Percentiles rank a stretch among this genome's conserved stretches.
phyloP scores from a whole-genome alignment of 2,797 vertebrate species.

The Gallirallus australis region DNA sequence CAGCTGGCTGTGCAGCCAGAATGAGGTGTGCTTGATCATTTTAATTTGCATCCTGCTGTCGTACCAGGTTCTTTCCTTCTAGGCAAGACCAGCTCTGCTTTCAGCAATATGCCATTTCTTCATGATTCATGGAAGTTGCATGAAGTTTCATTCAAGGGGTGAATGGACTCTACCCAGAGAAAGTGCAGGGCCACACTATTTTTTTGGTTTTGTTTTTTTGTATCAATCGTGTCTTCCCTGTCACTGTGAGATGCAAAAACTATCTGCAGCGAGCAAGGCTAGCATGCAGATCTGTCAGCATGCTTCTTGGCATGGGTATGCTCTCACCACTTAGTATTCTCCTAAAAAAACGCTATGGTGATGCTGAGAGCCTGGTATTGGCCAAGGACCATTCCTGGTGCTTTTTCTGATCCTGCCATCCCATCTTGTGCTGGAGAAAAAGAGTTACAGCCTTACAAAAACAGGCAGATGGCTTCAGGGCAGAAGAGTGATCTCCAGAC shows the following conservation, averaged over 20 bases:
- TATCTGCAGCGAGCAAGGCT: not conserved
- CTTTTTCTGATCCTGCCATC: not conserved
- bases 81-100: not conserved
- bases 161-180: not conserved
- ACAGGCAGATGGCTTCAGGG: not conserved
- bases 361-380: not conserved
- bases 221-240: not conserved
- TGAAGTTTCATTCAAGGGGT: not conserved
- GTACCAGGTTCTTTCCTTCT: not conserved
- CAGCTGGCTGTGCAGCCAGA: not conserved
- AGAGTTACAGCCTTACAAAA: not conserved
- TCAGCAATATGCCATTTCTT: not conserved
- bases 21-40: not conserved
- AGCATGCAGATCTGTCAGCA: not conserved
- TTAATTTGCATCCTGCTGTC: not conserved
- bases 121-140: not conserved
- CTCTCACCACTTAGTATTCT: not conserved
- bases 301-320: not conserved
- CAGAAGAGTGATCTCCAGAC: not conserved
- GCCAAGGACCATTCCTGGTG: not conserved
- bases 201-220: not conserved
- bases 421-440: not conserved
- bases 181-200: fast-evolving
- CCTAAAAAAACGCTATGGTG: not conserved
- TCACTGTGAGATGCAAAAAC: not conserved